Evolutionary conservation across 2,797 vertebrate genomes (phyloP).

Genomic region (Hylomyscus alleni): DNA sequence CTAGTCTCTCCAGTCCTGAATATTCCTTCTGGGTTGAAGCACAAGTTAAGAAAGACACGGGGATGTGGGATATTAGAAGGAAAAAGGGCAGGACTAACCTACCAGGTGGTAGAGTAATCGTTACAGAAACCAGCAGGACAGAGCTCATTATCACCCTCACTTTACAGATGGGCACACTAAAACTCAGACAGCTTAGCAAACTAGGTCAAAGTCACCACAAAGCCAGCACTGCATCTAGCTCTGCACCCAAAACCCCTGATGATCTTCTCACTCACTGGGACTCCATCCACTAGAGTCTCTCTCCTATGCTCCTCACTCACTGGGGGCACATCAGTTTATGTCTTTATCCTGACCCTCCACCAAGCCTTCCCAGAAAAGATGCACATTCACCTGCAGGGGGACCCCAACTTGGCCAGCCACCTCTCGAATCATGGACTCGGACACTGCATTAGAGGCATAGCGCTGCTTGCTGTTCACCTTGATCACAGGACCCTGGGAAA

Average conservation of each 20-base stretch:
- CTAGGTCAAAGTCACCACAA: neutral
- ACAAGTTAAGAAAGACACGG: neutral
- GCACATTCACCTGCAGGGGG: conserved; percentile 93
- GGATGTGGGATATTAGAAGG: neutral
- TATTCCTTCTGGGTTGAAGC: neutral
- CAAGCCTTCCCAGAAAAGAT: neutral
- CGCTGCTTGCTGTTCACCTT: conserved; percentile 99
- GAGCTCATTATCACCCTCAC: neutral
- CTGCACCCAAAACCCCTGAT: neutral
- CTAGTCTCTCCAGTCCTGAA: neutral
- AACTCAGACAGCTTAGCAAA: neutral
- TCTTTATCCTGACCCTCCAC: neutral
- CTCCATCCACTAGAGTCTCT: neutral
- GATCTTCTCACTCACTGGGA: neutral
- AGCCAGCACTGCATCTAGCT: neutral
- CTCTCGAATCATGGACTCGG: conserved; percentile 94
- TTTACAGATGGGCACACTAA: conserved; percentile 1
- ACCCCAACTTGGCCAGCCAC: conserved; percentile 92
- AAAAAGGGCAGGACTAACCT: neutral
- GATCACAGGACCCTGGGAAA: conserved; percentile 94
- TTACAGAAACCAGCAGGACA: neutral
- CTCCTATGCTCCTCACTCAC: neutral
- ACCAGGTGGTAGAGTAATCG: neutral
- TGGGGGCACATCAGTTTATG: neutral
- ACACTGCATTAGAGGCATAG: conserved; percentile 96